These are phyloP conservation scores for Meandrusa payeni DNA, from an alignment of 2,888 invertebrate genomes.

Conservation along the genomic window DNA sequence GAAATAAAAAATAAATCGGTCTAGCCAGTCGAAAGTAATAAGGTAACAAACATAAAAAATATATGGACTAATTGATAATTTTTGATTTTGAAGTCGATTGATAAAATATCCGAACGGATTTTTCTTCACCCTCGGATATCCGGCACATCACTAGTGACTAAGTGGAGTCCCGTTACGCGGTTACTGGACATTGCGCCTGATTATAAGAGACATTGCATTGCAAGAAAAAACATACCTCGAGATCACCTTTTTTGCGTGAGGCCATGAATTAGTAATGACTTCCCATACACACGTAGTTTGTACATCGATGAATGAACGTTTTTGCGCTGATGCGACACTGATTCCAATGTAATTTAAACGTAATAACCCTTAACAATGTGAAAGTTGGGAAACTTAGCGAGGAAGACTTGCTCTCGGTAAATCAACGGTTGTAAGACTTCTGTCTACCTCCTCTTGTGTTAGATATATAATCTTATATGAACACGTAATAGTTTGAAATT, in stretches of 20 bases:
- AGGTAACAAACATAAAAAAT: no score
- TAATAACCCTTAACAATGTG: constrained; percentile 29
- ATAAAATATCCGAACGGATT: no score
- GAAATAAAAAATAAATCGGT: no score
- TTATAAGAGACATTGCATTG: constrained; percentile 17
- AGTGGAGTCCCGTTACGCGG: constrained; percentile 33
- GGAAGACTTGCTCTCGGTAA: constrained; percentile 42
- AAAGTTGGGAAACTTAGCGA: constrained; percentile 39
- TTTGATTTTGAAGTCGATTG: no score
- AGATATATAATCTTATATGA: no score
- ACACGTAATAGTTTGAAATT: no score
- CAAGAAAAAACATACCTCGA: constrained; percentile 16
- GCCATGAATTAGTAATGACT: constrained; percentile 9
- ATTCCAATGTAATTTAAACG: constrained; percentile 5
- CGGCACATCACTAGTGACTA: no score
- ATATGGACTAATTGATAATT: no score
- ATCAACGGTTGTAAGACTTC: no score
- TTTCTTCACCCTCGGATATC: no score
- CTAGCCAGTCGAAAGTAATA: no score
- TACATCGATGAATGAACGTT: constrained; percentile 9
- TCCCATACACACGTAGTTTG: constrained; percentile 1
- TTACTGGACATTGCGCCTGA: constrained; percentile 23
- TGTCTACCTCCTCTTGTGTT: no score
- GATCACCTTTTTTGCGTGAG: constrained; percentile 6
- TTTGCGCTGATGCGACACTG: constrained; percentile 1